A percentile compares a stretch with the other conserved stretches of the same genome.
These are phyloP conservation scores for Syngnathus scovelli DNA, from an alignment of 2,113 vertebrate genomes.

Conservation along the genomic window DNA sequence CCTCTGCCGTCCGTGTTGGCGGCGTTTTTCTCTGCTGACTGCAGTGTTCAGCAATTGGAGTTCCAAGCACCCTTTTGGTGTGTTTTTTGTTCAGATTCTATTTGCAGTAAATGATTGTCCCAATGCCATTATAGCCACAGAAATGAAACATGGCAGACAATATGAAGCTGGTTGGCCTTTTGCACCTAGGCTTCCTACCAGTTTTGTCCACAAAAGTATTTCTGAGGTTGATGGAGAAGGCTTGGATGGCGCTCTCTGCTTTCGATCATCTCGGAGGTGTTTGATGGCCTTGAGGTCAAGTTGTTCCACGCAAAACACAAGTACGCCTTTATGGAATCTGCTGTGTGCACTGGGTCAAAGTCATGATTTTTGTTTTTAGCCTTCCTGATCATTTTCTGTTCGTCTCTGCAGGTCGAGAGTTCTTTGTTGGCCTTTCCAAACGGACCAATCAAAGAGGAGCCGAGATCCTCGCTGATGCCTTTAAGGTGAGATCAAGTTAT, in stretches of 20 bases:
- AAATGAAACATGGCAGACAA: not conserved
- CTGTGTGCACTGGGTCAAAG: not conserved
- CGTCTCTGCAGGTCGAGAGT: slow-evolving; percentile 78
- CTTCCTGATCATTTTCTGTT: slow-evolving; percentile 1
- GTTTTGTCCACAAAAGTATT: not conserved
- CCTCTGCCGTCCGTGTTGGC: slow-evolving; percentile 23
- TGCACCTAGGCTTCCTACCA: not conserved
- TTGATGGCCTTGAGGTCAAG: not conserved
- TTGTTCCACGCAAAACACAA: not conserved
- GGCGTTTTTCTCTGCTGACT: slow-evolving; percentile 7
- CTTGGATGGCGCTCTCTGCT: not conserved
- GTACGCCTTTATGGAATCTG: not conserved
- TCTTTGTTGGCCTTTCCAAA: slow-evolving; percentile 96
- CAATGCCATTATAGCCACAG: not conserved
- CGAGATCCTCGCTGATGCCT: slow-evolving; percentile 93
- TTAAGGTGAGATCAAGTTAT: slow-evolving; percentile 80
- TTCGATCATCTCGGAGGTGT: not conserved
- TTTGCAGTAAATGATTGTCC: not conserved
- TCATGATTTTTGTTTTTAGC: not conserved
- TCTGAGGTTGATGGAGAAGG: not conserved
- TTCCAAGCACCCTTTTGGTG: not conserved
- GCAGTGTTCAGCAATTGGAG: slow-evolving; percentile 15
- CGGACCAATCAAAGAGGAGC: slow-evolving; percentile 96
- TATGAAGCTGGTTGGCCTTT: not conserved
- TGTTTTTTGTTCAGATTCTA: not conserved